These are phyloP conservation scores for mouse (Mus musculus) DNA, from an alignment of 2,113 vertebrate genomes.

Conservation along the genomic window DNA sequence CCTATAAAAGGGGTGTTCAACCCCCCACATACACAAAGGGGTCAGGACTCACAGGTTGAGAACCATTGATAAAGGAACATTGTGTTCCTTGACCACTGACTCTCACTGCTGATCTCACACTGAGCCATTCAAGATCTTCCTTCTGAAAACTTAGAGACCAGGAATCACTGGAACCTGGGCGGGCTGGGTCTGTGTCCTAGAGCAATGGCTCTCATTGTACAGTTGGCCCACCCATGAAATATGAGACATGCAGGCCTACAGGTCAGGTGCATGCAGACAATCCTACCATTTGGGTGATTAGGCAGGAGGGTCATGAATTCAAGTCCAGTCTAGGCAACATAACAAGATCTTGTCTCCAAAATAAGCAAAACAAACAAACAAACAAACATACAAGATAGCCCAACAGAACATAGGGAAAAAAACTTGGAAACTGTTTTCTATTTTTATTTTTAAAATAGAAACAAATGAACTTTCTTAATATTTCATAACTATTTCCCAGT, in stretches of 20 bases:
- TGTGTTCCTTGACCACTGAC: background rate
- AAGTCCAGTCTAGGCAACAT: background rate
- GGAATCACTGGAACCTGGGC: background rate
- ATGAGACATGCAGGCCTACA: background rate
- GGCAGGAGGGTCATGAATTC: background rate
- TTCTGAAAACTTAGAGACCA: background rate
- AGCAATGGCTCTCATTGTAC: background rate
- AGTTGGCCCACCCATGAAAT: background rate
- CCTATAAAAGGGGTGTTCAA: background rate
- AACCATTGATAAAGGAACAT: background rate
- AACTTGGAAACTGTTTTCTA: background rate
- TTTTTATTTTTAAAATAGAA: slow-evolving; percentile 29
- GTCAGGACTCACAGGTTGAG: background rate
- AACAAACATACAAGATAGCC: background rate
- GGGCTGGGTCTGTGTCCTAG: background rate
- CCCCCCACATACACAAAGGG: background rate
- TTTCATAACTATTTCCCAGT: slow-evolving; percentile 23
- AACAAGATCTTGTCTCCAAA: background rate
- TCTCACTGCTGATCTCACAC: background rate
- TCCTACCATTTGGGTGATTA: background rate
- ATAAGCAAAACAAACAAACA: background rate
- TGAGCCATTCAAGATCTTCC: background rate
- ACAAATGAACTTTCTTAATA: background rate
- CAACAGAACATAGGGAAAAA: background rate
- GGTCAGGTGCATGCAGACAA: background rate